Evolutionary conservation across 2,888 invertebrate genomes (phyloP), one percentile per base, ranked within the genome.

Genomic region (Dorcus hopei): DNA sequence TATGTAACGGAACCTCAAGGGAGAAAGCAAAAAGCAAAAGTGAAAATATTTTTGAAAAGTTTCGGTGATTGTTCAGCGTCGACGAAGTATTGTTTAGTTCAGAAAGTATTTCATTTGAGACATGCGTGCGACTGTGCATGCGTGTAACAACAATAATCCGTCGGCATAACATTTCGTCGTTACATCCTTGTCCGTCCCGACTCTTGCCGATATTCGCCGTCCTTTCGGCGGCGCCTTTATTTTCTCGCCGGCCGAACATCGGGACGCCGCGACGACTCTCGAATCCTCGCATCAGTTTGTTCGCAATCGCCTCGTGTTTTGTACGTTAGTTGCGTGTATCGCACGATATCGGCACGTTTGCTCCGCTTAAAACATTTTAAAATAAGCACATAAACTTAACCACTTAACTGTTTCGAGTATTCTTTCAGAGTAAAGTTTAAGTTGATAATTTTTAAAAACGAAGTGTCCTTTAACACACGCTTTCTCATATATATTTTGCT

Each of bases 231-330:
- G 39, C 62, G 57, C 48, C 57, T 41, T 41, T 53, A 47, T 42
- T 33, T 19, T 56, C 41, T 41, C 49, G 48, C 52, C 59, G 59
- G 58, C 57, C 60, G 54, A 57, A 62, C 61, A 59, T 62, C 62
- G 61, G 63, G 62, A 62, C 63, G 63, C 57, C 61, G 62, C 57
- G 58, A 57, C 64, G 63, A 61, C 54, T 49, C 60, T 55, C 43
- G 54, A 57, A 52, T 56, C 61, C 58, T 51, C 59, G 58, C 57
- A 50, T 62, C 57, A 65, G 65, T 65, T 58, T 57, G 48, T 40
- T 56, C 61, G 62, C 51, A 59, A 39, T 59, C 61, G 62, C 51
- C 48, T 51, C 11, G 40, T 38, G 55, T 52, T 33, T 33, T 33
- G 26, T 4, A 33, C 26, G 26, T 33, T 47, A 33, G 26, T 33